phyloP scores from a whole-genome alignment of 1,140 invertebrate species.

The Rhagoletis pomonella region DNA sequence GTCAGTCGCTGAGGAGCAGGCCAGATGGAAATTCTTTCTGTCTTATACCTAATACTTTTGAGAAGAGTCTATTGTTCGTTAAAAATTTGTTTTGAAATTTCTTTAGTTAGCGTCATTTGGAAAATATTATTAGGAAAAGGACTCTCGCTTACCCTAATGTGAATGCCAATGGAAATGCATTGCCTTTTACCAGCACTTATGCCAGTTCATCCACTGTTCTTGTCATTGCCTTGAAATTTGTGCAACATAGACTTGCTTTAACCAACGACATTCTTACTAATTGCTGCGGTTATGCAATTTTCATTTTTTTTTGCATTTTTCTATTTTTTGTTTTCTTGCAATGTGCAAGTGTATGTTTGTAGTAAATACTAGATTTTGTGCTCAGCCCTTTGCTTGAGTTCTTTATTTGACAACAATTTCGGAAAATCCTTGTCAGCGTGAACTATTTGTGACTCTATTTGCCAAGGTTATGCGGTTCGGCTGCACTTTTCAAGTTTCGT shows the following conservation, averaged over 20 bases:
- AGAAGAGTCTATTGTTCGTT: too few relatives aligned
- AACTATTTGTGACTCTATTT: neutral
- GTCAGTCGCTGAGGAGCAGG: too few relatives aligned
- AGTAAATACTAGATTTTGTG: neutral
- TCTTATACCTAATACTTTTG: too few relatives aligned
- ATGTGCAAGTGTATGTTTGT: too few relatives aligned
- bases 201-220: neutral
- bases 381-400: neutral
- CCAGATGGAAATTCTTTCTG: too few relatives aligned
- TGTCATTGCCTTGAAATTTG: neutral
- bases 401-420: neutral
- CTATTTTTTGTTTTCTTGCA: neutral
- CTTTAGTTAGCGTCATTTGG: too few relatives aligned
- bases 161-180: too few relatives aligned
- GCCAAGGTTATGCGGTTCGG: neutral
- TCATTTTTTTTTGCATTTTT: neutral
- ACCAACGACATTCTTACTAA: conserved; percentile 20
- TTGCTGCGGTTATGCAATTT: conserved; percentile 22
- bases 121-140: too few relatives aligned
- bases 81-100: too few relatives aligned
- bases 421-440: neutral
- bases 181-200: neutral
- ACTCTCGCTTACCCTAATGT: too few relatives aligned
- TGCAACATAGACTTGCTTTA: neutral
- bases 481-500: neutral